These are phyloP conservation scores for Mus caroli DNA, from an alignment of 2,797 vertebrate species.

Conservation along the genomic window DNA sequence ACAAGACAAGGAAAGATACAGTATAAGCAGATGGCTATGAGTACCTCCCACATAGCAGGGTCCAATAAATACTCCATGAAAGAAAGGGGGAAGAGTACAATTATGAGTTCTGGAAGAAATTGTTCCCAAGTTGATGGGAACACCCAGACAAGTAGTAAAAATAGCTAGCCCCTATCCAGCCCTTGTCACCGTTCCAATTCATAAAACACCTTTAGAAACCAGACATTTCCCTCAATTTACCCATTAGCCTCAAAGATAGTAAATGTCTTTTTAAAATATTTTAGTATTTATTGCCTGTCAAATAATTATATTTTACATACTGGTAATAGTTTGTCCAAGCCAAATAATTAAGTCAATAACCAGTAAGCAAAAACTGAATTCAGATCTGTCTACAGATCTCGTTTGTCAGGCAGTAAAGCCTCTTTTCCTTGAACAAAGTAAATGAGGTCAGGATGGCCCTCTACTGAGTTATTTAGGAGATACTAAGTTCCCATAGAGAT, in stretches of 20 bases:
- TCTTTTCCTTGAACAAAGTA: not conserved
- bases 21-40: not conserved
- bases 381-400: not conserved
- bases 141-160: slow-evolving; percentile 36
- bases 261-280: not conserved
- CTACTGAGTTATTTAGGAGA: not conserved
- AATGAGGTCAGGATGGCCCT: not conserved
- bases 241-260: not conserved
- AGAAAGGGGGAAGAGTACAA: slow-evolving; percentile 11
- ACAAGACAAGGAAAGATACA: not conserved
- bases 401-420: not conserved
- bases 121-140: not conserved
- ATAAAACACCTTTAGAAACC: slow-evolving; percentile 45
- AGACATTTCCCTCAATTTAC: slow-evolving; percentile 13
- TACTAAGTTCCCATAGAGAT: not conserved
- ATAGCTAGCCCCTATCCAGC: not conserved
- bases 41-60: not conserved
- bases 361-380: not conserved
- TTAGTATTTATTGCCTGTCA: not conserved
- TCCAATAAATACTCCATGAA: slow-evolving; percentile 46
- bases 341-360: not conserved
- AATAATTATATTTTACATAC: not conserved
- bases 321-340: not conserved
- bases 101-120: slow-evolving; percentile 49
- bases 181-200: slow-evolving; percentile 42